Evolutionary conservation across 2,113 vertebrate species (phyloP).

Genomic region (Varanus komodoensis): DNA sequence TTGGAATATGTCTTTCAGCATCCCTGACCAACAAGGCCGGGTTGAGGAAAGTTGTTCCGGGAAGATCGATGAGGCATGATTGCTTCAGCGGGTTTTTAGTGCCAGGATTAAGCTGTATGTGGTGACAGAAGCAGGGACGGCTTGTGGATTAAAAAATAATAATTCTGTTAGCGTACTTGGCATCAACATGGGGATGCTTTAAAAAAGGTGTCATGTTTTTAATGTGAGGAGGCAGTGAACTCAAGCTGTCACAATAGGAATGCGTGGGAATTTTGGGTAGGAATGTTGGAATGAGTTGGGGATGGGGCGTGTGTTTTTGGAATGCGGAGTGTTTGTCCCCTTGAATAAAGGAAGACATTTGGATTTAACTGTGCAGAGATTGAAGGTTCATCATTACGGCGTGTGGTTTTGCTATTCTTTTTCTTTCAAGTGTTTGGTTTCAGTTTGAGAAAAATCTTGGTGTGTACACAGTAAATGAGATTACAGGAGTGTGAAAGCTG

Average conservation of each 20-base stretch:
- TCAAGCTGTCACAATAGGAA: not conserved
- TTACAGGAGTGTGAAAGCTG: not conserved
- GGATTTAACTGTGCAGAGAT: not conserved
- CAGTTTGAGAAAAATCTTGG: not conserved
- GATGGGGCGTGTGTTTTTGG: not conserved
- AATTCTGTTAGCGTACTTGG: not conserved
- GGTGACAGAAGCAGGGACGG: not conserved
- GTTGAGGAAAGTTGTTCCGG: not conserved
- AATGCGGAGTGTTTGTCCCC: not conserved
- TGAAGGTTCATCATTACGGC: not conserved
- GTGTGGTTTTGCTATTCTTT: not conserved
- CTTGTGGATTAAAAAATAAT: not conserved
- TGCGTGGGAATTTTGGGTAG: not conserved
- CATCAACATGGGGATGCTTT: not conserved
- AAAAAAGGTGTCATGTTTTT: not conserved
- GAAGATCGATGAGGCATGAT: not conserved
- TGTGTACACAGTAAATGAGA: not conserved
- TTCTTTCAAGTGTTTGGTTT: not conserved
- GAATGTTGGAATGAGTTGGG: not conserved
- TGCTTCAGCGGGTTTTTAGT: not conserved
- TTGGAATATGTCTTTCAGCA: not conserved
- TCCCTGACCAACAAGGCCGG: too few species aligned
- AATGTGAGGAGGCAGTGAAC: not conserved
- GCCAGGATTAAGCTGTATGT: not conserved
- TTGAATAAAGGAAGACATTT: not conserved